phyloP scores from a whole-genome alignment of 2,113 vertebrate genomes.

The Actenoides lindsayi region DNA sequence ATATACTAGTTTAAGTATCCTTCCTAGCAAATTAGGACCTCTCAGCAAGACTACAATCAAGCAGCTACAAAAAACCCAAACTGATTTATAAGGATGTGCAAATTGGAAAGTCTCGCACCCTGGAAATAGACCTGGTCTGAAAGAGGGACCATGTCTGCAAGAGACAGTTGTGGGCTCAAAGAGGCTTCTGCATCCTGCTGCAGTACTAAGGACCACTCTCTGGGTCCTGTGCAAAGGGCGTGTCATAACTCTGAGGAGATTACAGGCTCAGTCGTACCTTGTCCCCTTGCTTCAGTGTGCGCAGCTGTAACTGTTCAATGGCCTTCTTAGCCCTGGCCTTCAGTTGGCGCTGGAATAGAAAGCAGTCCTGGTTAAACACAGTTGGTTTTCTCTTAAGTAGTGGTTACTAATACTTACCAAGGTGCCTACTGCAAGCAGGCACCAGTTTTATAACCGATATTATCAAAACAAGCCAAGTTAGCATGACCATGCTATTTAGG shows the following conservation, averaged over 20 bases:
- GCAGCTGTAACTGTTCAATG: conserved; percentile 83
- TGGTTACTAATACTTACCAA: background rate
- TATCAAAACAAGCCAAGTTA: background rate
- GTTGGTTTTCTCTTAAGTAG: background rate
- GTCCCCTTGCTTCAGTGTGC: conserved; percentile 86
- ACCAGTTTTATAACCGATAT: background rate
- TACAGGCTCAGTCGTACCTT: conserved; percentile 71
- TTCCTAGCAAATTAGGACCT: background rate
- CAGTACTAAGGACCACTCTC: background rate
- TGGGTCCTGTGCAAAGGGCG: background rate
- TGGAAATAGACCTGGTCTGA: background rate
- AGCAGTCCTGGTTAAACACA: background rate
- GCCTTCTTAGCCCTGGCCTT: conserved; percentile 88
- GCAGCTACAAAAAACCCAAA: background rate
- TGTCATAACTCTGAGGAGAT: rapidly evolving
- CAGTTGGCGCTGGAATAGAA: conserved; percentile 79
- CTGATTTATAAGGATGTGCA: background rate
- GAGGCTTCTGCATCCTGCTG: background rate
- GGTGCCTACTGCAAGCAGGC: background rate
- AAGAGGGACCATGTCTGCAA: background rate
- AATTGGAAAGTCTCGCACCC: background rate
- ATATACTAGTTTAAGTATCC: background rate
- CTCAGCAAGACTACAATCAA: background rate
- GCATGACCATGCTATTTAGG: background rate
- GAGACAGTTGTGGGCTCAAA: background rate